These are phyloP conservation scores for Acropora tenuis DNA, from an alignment of 64 coral and sea anemone species.

Conservation along the genomic window DNA sequence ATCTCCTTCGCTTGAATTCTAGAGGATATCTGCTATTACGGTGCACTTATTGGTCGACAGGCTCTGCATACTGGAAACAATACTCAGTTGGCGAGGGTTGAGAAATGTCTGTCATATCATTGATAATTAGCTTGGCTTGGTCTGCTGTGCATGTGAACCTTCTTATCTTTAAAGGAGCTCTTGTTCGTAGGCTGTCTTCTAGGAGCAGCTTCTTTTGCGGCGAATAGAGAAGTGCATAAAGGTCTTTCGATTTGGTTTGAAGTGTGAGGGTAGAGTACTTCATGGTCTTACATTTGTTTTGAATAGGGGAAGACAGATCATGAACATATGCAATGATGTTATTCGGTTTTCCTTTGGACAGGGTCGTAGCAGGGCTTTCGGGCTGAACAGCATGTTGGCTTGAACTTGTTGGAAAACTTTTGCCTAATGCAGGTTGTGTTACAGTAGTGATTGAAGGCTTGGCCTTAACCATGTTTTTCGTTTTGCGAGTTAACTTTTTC, in stretches of 20 bases:
- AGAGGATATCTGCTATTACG: constrained; percentile 45
- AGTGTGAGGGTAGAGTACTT: constrained; percentile 44
- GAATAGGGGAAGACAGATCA: constrained; percentile 31
- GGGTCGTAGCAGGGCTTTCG: no score
- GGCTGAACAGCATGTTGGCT: no score
- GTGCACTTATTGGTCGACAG: constrained; percentile 20
- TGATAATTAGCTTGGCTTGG: constrained; percentile 31
- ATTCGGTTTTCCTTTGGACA: no score
- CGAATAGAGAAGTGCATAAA: constrained; percentile 37
- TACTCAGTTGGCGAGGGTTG: constrained; percentile 58
- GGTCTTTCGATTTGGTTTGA: neutral
- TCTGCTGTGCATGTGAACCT: constrained; percentile 41
- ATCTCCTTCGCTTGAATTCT: constrained; percentile 55
- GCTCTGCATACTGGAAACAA: constrained; percentile 25
- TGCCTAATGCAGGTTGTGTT: no score
- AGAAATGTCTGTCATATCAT: constrained; percentile 25
- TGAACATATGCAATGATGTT: constrained; percentile 46
- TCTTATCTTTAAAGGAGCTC: constrained; percentile 43
- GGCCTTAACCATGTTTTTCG: no score
- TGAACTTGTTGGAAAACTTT: no score
- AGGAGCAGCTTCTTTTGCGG: constrained; percentile 29
- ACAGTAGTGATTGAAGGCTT: no score
- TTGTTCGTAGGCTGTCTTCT: constrained; percentile 20
- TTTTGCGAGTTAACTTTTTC: no score
- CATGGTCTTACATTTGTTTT: constrained; percentile 59